Evolutionary conservation across 1,140 invertebrate species (phyloP).

Genomic region (Cydia strobilella): DNA sequence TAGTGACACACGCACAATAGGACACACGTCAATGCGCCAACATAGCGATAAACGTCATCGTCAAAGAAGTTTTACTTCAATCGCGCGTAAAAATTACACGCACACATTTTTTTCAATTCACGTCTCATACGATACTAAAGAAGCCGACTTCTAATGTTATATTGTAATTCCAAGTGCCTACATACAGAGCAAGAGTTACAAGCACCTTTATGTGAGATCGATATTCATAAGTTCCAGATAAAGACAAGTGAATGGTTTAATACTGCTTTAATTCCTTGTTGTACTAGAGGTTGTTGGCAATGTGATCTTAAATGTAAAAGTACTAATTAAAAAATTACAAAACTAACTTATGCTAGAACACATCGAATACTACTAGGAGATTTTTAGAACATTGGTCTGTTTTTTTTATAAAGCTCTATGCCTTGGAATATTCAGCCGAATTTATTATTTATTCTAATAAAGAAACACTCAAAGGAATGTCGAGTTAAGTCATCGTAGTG

Average conservation of each 20-base stretch:
- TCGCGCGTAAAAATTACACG: too few relatives aligned
- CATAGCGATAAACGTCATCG: too few relatives aligned
- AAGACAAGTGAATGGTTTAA: background rate
- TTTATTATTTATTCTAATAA: constrained; percentile 32
- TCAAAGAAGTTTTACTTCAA: too few relatives aligned
- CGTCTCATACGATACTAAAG: background rate
- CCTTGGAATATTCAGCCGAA: constrained; percentile 31
- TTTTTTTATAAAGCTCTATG: constrained; percentile 27
- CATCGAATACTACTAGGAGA: constrained; percentile 14
- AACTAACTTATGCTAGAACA: constrained; percentile 28
- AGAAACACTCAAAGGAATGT: background rate
- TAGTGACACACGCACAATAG: too few relatives aligned
- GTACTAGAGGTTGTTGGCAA: constrained; percentile 21
- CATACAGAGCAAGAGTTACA: background rate
- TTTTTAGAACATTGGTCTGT: constrained; percentile 26
- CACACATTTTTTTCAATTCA: too few relatives aligned
- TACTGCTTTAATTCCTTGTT: constrained; percentile 17
- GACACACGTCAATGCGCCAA: too few relatives aligned
- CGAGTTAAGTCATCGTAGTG: too few relatives aligned
- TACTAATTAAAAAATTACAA: constrained; percentile 30
- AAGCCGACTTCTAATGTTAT: background rate
- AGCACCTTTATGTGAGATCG: constrained; percentile 12
- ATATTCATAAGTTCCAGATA: background rate
- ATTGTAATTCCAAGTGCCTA: constrained; percentile 1
- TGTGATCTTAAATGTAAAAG: constrained; percentile 19